Conservation (phyloP, 1,140 invertebrate genomes). For the Portunus trituberculatus region DNA sequence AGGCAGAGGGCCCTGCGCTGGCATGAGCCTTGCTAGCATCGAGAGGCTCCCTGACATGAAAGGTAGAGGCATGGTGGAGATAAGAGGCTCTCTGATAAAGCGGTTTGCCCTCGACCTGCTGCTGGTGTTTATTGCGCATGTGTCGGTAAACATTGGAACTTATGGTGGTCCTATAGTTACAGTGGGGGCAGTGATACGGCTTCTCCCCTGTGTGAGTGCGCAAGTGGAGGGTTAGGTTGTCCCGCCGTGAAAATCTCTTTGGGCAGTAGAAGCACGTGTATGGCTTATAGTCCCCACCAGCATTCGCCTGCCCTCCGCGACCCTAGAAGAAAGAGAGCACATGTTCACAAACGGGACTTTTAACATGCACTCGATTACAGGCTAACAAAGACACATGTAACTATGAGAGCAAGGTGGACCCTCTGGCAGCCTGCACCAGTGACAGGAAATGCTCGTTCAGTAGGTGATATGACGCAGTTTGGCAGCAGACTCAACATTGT, state of each 20-base stretch:
- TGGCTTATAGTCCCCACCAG: constrained; percentile 80
- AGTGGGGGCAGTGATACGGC: constrained; percentile 88
- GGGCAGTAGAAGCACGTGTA: constrained; percentile 90
- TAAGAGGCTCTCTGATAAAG: constrained; percentile 50
- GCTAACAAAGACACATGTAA: neutral
- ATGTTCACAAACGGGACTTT: constrained; percentile 63
- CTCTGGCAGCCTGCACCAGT: neutral
- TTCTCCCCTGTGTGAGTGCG: constrained; percentile 93
- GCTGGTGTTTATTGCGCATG: constrained; percentile 70
- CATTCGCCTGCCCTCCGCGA: constrained; percentile 71
- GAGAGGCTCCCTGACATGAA: neutral
- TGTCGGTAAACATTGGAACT: constrained; percentile 74
- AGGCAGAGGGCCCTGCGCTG: neutral
- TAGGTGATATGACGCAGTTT: neutral
- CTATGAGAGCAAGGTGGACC: neutral
- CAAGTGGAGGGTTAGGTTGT: constrained; percentile 86
- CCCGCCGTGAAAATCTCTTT: constrained; percentile 88
- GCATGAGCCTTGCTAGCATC: neutral
- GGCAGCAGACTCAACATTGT: neutral
- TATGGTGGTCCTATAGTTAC: constrained; percentile 78
- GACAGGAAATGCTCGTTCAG: neutral
- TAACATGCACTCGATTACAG: constrained; percentile 52
- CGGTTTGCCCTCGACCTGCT: constrained; percentile 64
- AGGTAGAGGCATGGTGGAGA: neutral
- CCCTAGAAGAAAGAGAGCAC: constrained; percentile 74